A percentile compares a stretch with the other conserved stretches of the same genome.
Conservation (phyloP, 2,113 vertebrate species). For the Stegastes partitus region DNA sequence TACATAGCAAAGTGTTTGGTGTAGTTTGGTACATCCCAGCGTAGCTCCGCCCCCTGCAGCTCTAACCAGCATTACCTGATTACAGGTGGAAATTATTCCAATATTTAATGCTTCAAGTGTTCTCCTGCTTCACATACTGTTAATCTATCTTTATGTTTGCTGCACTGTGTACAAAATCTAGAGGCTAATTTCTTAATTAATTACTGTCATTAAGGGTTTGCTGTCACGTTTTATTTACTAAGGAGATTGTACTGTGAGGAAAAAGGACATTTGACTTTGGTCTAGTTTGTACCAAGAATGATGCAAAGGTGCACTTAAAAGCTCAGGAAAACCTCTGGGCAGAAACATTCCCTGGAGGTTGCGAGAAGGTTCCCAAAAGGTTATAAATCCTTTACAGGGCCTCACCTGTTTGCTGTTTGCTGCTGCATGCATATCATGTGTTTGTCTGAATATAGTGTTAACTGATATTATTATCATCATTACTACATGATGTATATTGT, state of each 20-base stretch:
- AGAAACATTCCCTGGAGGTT: not conserved
- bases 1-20: too few species aligned
- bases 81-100: not conserved
- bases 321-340: constrained; percentile 12
- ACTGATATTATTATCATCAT: too few species aligned
- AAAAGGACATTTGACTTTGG: not conserved
- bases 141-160: not conserved
- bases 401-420: not conserved
- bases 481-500: too few species aligned
- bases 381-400: constrained; percentile 1
- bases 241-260: too few species aligned
- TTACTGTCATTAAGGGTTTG: not conserved
- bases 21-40: too few species aligned
- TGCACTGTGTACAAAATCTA: not conserved
- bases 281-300: not conserved
- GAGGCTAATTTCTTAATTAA: not conserved
- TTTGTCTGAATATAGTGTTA: too few species aligned
- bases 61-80: constrained; percentile 10
- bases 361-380: not conserved
- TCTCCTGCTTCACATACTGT: not conserved
- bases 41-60: not conserved
- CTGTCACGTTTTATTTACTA: not conserved
- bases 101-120: not conserved
- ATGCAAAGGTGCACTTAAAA: not conserved
- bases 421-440: too few species aligned